These are phyloP conservation scores for Charadrius vociferus DNA, from an alignment of 2,113 vertebrate genomes.

Conservation along the genomic window DNA sequence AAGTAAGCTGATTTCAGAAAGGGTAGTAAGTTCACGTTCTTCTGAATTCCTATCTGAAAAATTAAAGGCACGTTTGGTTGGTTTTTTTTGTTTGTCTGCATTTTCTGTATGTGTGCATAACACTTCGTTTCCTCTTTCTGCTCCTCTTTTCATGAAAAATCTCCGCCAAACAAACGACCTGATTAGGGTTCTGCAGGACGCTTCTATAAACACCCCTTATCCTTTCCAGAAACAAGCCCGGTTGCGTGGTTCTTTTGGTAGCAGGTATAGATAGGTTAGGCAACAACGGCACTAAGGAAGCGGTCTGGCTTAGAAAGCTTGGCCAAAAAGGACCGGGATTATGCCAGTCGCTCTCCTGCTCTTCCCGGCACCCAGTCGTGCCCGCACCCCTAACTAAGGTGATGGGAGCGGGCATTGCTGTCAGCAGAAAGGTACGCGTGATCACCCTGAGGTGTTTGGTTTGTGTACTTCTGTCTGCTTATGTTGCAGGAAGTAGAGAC, in stretches of 20 bases:
- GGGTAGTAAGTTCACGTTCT: neutral
- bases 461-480: neutral
- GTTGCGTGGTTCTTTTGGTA: neutral
- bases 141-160: neutral
- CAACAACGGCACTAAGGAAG: neutral
- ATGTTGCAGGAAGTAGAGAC: neutral
- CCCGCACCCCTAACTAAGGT: too few species aligned
- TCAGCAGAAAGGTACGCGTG: fast-evolving
- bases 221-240: neutral
- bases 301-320: neutral
- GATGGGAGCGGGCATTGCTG: neutral
- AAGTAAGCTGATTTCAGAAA: neutral
- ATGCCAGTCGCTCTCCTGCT: neutral
- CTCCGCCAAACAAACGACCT: neutral
- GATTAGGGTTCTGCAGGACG: neutral
- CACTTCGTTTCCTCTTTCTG: neutral
- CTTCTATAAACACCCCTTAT: neutral
- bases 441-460: neutral
- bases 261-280: neutral
- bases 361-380: fast-evolving
- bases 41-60: neutral
- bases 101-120: neutral
- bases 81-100: too few species aligned
- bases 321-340: neutral
- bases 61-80: neutral